Conservation (phyloP, 2,113 vertebrate species). For the Tetraodon nigroviridis region DNA sequence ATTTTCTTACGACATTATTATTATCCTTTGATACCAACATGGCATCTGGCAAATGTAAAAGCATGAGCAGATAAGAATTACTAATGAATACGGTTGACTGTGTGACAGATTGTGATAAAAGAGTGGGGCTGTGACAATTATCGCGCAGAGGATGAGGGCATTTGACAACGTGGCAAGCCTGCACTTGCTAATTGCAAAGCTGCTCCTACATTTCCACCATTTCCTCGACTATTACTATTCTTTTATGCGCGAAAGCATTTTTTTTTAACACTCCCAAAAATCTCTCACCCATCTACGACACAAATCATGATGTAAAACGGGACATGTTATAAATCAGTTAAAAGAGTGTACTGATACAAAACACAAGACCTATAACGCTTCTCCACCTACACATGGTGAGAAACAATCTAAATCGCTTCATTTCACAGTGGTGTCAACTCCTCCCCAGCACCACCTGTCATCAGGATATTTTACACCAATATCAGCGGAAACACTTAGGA, state of each 20-base stretch:
- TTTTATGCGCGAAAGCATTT: conserved; percentile 43
- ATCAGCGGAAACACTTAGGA: conserved; percentile 71
- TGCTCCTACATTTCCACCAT: conserved; percentile 51
- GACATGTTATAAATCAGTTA: conserved; percentile 48
- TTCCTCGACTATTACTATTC: conserved; percentile 41
- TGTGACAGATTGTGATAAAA: conserved; percentile 74
- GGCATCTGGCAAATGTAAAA: conserved; percentile 78
- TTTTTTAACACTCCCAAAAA: conserved; percentile 28
- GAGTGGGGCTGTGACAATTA: conserved; percentile 71
- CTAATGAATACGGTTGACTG: conserved; percentile 75
- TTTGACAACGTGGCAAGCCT: conserved; percentile 66
- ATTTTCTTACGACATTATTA: conserved; percentile 79
- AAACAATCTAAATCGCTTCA: conserved; percentile 62
- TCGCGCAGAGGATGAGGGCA: conserved; percentile 63
- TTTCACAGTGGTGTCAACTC: conserved; percentile 63
- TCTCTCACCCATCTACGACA: conserved; percentile 18
- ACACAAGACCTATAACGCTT: conserved; percentile 60
- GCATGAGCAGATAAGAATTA: conserved; percentile 73
- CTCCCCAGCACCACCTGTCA: conserved; percentile 68
- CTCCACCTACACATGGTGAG: conserved; percentile 63
- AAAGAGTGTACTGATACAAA: conserved; percentile 43
- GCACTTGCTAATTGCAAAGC: conserved; percentile 69
- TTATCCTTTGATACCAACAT: conserved; percentile 74
- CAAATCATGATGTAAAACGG: conserved; percentile 25
- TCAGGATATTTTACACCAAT: conserved; percentile 69